Conservation (phyloP, 2,113 vertebrate species). For the Arvicanthis niloticus region DNA sequence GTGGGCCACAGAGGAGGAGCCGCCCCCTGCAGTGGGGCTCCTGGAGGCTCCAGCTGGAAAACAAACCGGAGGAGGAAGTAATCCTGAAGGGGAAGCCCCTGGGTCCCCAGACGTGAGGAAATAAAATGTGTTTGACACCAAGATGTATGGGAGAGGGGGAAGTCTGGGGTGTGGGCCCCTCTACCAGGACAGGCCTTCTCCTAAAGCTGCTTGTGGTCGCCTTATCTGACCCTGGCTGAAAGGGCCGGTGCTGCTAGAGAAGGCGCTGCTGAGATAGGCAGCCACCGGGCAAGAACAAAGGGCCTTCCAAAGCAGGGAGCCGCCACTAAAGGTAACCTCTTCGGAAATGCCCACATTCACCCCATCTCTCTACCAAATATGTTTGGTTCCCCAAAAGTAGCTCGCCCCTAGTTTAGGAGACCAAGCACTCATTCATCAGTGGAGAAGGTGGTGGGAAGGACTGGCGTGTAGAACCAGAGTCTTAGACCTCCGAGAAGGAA, state of each 20-base stretch:
- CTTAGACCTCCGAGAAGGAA: not conserved
- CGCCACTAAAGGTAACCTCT: not conserved
- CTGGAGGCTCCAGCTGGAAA: slow-evolving; percentile 77
- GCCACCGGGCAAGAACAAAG: not conserved
- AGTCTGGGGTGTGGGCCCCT: slow-evolving; percentile 31
- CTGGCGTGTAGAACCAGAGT: not conserved
- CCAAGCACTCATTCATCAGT: not conserved
- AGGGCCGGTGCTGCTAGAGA: not conserved
- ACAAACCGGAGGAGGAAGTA: slow-evolving; percentile 81
- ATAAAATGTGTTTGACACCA: slow-evolving; percentile 83
- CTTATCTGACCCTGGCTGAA: slow-evolving; percentile 21
- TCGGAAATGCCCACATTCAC: not conserved
- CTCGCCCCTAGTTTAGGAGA: not conserved
- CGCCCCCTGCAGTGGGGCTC: slow-evolving; percentile 68
- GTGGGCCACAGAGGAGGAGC: slow-evolving; percentile 66
- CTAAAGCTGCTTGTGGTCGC: slow-evolving; percentile 6
- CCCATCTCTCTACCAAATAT: not conserved
- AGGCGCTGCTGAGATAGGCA: not conserved
- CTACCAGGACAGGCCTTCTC: slow-evolving; percentile 48
- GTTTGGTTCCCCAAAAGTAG: not conserved
- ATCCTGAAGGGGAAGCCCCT: slow-evolving; percentile 78
- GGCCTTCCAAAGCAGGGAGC: not conserved
- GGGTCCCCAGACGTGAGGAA: slow-evolving; percentile 82
- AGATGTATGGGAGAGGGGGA: slow-evolving; percentile 75
- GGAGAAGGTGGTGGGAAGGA: not conserved